Conservation (phyloP, 2,113 vertebrate genomes). For the Bombycilla garrulus region DNA sequence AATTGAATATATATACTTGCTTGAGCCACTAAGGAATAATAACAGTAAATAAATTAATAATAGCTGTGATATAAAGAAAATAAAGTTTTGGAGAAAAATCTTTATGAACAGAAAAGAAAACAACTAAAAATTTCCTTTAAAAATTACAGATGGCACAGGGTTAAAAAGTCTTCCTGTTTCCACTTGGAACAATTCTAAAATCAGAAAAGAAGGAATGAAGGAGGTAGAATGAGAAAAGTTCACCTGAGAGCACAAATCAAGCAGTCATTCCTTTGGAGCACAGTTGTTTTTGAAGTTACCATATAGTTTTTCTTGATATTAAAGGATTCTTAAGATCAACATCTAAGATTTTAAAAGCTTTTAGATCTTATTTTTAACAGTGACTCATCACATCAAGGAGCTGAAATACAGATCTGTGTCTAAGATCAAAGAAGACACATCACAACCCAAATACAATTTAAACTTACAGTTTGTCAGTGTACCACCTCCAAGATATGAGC, state of each 20-base stretch:
- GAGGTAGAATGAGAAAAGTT: background rate
- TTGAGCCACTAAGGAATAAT: background rate
- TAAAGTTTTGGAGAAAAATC: background rate
- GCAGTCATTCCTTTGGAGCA: background rate
- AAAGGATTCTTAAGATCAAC: background rate
- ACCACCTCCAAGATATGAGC: background rate
- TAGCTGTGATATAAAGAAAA: background rate
- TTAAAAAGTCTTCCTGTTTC: background rate
- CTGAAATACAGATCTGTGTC: background rate
- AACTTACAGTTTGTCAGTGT: background rate
- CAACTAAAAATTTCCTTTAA: background rate
- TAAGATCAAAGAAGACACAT: background rate
- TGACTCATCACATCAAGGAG: background rate
- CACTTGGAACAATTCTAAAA: background rate
- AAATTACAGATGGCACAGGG: background rate
- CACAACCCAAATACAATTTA: background rate
- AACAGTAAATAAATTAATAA: background rate
- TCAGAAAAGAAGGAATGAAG: background rate
- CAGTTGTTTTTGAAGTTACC: background rate
- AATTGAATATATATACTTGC: background rate
- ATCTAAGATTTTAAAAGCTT: slow-evolving; percentile 15
- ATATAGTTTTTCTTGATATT: background rate
- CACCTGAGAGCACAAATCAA: slow-evolving; percentile 27
- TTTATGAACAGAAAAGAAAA: background rate
- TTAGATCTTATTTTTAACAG: background rate